Evolutionary conservation across 2,797 vertebrate genomes (phyloP).

Genomic region (Enteromius trimaculatus): DNA sequence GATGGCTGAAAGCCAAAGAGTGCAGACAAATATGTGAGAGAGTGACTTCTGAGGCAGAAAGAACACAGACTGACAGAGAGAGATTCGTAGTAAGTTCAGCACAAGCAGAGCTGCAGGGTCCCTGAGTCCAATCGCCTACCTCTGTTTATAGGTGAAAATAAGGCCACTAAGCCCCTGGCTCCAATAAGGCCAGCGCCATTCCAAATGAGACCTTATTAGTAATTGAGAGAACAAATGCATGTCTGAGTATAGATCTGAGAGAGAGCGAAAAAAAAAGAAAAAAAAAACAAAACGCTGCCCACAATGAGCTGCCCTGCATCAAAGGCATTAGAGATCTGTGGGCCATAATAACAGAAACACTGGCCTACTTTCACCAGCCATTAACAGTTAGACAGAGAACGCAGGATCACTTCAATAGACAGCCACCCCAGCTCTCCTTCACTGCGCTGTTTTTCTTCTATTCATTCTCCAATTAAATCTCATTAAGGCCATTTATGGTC

Average conservation of each 20-base stretch:
- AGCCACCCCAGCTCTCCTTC: constrained; percentile 50
- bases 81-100: constrained; percentile 25
- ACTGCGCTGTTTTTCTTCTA: constrained; percentile 51
- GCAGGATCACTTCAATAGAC: constrained; percentile 40
- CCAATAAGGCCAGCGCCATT: constrained; percentile 34
- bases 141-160: constrained; percentile 46
- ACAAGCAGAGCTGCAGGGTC: constrained; percentile 37
- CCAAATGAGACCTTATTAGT: constrained; percentile 48
- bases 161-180: constrained; percentile 40
- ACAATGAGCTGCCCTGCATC: constrained; percentile 40
- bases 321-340: constrained; percentile 45
- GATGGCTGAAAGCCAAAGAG: constrained; percentile 33
- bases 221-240: constrained; percentile 49
- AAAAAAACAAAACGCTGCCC: constrained; percentile 11
- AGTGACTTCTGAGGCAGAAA: constrained; percentile 35
- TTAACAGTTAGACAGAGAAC: constrained; percentile 39
- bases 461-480: constrained; percentile 72
- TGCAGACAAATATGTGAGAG: constrained; percentile 19
- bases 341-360: constrained; percentile 43
- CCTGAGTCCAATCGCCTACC: constrained; percentile 2
- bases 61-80: constrained; percentile 26
- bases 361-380: constrained; percentile 58
- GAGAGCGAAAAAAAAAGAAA: neutral
- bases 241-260: constrained; percentile 22
- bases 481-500: constrained; percentile 69